Base-by-base conservation (phyloP, 2,888 invertebrate genomes). In the Catocala fraxini region DNA sequence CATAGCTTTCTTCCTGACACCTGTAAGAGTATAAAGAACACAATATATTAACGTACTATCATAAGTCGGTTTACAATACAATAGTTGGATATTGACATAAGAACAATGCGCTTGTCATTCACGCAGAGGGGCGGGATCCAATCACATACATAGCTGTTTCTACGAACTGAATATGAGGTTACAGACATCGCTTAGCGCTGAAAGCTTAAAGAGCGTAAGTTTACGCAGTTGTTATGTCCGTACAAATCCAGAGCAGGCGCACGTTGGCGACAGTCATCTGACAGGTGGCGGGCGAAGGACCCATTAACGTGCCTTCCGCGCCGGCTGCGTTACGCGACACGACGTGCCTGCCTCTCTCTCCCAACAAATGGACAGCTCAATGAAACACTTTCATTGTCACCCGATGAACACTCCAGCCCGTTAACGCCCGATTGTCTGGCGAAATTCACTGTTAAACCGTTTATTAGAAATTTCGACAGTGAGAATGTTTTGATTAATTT, bases 281-380 rank as follows among this genome's bases (percentile, higher is more conserved):
- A 91, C 92, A 90, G 87, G 83, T 85, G 82, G 84, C 79, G 75
- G 73, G 77, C 77, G 79, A 80, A 81, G 77, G 79, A 79, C 75
- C 92, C 90, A 91, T 91, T 92, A 91, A 86, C 84, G 84, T 74
- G 81, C 80, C 78, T 86, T 85, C 83, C 82, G 77, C 82, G 65
- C 73, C 75, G 76, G 61, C 70, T 78, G 73, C 76, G 76, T 80
- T 71, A 81, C 78, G 69, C 73, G 78, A 72, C 58, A 65, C 75
- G 83, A 84, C 82, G 74, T 73, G 71, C 70, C 75, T 64, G 70
- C 73, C 74, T 65, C 61, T 51, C 65, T 65, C 64, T 64, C 64
- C 60, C 65, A 69, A 61, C 77, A 82, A 84, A 83, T 79, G 83
- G 81, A 85, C 82, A 81, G 77, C 79, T 80, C 79, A 77, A 79